phyloP scores from a whole-genome alignment of 2,888 invertebrate species.

The Cistogaster globosa region DNA sequence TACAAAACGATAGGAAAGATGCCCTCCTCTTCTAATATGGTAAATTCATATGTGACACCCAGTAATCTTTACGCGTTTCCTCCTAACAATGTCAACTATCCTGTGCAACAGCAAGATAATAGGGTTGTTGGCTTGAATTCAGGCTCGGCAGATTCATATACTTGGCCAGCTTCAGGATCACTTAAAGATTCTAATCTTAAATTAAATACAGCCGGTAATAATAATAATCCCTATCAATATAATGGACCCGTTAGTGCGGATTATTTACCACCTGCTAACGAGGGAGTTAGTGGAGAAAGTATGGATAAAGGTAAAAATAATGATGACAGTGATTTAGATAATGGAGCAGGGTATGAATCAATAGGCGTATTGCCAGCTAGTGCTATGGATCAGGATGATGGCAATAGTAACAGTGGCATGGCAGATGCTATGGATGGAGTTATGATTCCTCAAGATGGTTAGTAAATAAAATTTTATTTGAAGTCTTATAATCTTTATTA shows the following conservation, averaged over 20 bases:
- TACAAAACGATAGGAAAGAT: constrained; percentile 63
- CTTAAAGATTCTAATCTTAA: constrained; percentile 72
- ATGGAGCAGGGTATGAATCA: constrained; percentile 73
- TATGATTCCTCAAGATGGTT: constrained; percentile 45
- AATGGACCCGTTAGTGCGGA: constrained; percentile 75
- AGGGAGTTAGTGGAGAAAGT: constrained; percentile 16
- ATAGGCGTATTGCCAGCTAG: constrained; percentile 79
- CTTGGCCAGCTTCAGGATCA: constrained; percentile 80
- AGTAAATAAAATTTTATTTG: background rate
- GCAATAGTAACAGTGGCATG: constrained; percentile 36
- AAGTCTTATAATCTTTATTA: too few relatives aligned
- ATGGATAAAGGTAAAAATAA: constrained; percentile 42
- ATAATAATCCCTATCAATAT: constrained; percentile 73
- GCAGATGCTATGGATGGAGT: constrained; percentile 22
- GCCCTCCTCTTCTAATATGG: constrained; percentile 75
- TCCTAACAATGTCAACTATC: constrained; percentile 81
- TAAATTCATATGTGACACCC: constrained; percentile 76
- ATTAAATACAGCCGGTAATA: constrained; percentile 42
- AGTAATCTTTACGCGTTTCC: constrained; percentile 81
- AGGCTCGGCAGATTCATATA: constrained; percentile 79
- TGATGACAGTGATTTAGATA: constrained; percentile 49
- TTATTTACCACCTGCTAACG: constrained; percentile 71
- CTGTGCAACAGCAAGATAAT: constrained; percentile 77
- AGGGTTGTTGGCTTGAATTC: constrained; percentile 76
- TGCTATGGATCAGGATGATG: constrained; percentile 74